Evolutionary conservation across 2,888 invertebrate genomes (phyloP), one percentile per base, ranked within the genome.

Genomic region (Drosophila picticornis): DNA sequence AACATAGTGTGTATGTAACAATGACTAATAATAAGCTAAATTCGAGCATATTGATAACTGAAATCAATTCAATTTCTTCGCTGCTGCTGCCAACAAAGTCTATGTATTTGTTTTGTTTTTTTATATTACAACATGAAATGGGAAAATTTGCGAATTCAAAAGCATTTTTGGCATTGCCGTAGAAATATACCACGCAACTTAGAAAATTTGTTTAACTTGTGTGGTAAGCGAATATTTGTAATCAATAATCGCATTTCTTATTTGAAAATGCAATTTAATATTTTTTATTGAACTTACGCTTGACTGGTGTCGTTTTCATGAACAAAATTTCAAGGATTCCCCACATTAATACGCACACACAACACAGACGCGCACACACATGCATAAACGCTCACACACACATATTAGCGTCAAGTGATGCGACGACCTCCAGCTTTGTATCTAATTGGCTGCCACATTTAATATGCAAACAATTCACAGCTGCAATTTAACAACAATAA

Each of bases 401-500:
- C 36, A 56, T 32, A 29, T 31, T 27, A 43, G 29, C 27, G 56
- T 61, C 48, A 75, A 53, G 61, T 62, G 67, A 56, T 60, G 34
- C 36, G 43, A 48, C 59, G 67, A 62, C 79, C 79, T 68, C 64
- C 72, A 75, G 67, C 22, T 75, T 78, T 68, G 40, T 48, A 43
- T 27, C 72, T 67, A 75, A 79, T 78, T 79, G 79, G 59, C 61
- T 55, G 61, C 55, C 67, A 50, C 55, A 68, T 68, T 75, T 36
- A 40, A 29, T 58, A 62, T 75, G 62, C 67, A 63, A 78, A 72
- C 75, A 72, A 64, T 62, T 68, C 48, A 59, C 64, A 75, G 64
- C 72, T 65, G 75, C 53, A 75, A 72, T 78, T 78, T 78, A 65
- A 62, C 51, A 75, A 60, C 72, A 78, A 65, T 78, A 25, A 59